Evolutionary conservation across 2,888 invertebrate species (phyloP).

Genomic region (Scaptomyza flava): DNA sequence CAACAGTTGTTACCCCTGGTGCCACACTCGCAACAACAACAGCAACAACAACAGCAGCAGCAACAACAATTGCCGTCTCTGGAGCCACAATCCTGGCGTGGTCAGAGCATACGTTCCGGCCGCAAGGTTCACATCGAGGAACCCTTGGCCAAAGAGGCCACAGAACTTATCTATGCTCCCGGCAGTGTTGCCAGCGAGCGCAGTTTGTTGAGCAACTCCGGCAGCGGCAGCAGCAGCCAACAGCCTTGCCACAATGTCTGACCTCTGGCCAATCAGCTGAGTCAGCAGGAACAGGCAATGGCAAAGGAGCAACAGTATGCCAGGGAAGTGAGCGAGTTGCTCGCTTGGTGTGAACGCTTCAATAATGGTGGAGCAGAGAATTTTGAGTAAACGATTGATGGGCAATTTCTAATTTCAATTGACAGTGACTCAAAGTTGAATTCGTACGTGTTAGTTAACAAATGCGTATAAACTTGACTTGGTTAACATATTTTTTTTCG

Average conservation of each 20-base stretch:
- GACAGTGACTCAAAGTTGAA: constrained; percentile 5
- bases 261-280: constrained; percentile 54
- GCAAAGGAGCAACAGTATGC: constrained; percentile 78
- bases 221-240: constrained; percentile 77
- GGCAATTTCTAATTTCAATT: neutral
- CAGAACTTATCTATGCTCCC: constrained; percentile 83
- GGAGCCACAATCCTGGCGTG: constrained; percentile 72
- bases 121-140: constrained; percentile 52
- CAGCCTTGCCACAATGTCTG: constrained; percentile 79
- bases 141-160: constrained; percentile 83
- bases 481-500: neutral
- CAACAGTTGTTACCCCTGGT: constrained; percentile 54
- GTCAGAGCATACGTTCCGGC: constrained; percentile 72
- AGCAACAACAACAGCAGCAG: constrained; percentile 25
- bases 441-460: constrained; percentile 1
- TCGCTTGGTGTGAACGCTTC: constrained; percentile 82
- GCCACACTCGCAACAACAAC: constrained; percentile 26
- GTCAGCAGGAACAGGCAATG: constrained; percentile 22
- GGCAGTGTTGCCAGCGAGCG: constrained; percentile 83
- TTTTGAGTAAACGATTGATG: constrained; percentile 58
- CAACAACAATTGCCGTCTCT: constrained; percentile 43
- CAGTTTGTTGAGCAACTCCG: constrained; percentile 83
- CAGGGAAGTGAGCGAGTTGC: constrained; percentile 77
- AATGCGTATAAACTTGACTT: no score
- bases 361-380: constrained; percentile 79